Evolutionary conservation across 2,888 invertebrate species (phyloP), one percentile per base, ranked within the genome.

Genomic region (Trichogramma dendrolimi): DNA sequence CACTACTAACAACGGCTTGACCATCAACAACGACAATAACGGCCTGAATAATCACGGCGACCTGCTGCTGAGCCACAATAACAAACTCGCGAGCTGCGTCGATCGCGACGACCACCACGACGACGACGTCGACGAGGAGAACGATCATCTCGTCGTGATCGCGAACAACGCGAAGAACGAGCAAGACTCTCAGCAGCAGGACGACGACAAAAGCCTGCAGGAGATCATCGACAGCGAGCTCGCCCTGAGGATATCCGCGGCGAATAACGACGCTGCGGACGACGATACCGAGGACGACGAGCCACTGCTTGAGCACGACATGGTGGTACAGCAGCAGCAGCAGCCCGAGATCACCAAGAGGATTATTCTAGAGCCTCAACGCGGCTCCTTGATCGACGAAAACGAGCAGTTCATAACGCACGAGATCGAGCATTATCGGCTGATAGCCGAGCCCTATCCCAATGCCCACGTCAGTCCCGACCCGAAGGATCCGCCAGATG

Each of bases 1-100:
- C 2, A 27, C 27, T 27, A 77, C 79, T 78, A 79, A 79, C 77
- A 79, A 78, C 71, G 77, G 78, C 75, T 75, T 79, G 76, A 78
- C 27, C 27, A 27, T 78, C 71, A 77, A 78, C 69, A 71, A 76
- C 73, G 77, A 76, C 71, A 74, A 73, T 69, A 69, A 66, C 38
- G 67, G 68, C 62, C 64, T 77, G 73, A 75, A 76, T 71, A 75
- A 74, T 73, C 78, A 77, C 74, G 75, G 75, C 62, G 73, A 76
- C 73, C 70, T 77, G 75, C 76, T 27, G 75, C 67, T 61, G 10
- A 51, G 14, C 51, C 27, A 51, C 51, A 51, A 14, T 27, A 53
- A 61, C 60, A 59, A 62, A 55, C 41, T 57, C 62, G 7, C 46
- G 62, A 51, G 57, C 52, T 11, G 46, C 73, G 71, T 66, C 61